Conservation (phyloP, 2,888 invertebrate species). For the Stegophylla sp. region DNA sequence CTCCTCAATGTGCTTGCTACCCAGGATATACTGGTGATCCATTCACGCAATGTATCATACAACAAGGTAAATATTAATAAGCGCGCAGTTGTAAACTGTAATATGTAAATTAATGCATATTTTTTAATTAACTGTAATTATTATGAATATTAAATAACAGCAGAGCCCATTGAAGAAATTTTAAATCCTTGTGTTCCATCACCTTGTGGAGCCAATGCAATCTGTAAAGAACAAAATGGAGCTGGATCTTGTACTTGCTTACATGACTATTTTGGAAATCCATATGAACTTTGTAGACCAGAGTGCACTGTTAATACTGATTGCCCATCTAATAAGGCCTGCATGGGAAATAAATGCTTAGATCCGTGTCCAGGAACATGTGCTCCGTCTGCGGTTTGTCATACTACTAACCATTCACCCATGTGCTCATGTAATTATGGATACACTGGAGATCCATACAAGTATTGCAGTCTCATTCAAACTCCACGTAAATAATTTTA, state of each 20-base stretch:
- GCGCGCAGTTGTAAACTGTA: not conserved
- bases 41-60: slow-evolving; percentile 63
- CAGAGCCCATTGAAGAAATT: slow-evolving; percentile 60
- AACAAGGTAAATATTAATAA: slow-evolving; percentile 60
- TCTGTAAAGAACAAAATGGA: slow-evolving; percentile 75
- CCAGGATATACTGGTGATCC: slow-evolving; percentile 65
- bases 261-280: slow-evolving; percentile 77
- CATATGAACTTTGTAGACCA: slow-evolving; percentile 74
- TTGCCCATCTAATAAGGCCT: slow-evolving; percentile 72
- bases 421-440: slow-evolving; percentile 71
- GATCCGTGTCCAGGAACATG: slow-evolving; percentile 77
- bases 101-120: not conserved
- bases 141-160: not conserved
- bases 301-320: slow-evolving; percentile 73
- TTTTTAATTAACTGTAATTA: not conserved
- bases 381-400: slow-evolving; percentile 74
- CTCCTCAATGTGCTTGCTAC: slow-evolving; percentile 66
- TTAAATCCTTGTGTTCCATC: slow-evolving; percentile 75
- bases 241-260: slow-evolving; percentile 78
- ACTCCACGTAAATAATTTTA: slow-evolving; percentile 64
- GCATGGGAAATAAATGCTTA: slow-evolving; percentile 72
- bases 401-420: slow-evolving; percentile 73
- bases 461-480: slow-evolving; percentile 68
- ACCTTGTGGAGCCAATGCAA: slow-evolving; percentile 76
- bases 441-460: slow-evolving; percentile 74